These are phyloP conservation scores for Ciconia stormi DNA, from an alignment of 2,113 vertebrate species.

Conservation along the genomic window DNA sequence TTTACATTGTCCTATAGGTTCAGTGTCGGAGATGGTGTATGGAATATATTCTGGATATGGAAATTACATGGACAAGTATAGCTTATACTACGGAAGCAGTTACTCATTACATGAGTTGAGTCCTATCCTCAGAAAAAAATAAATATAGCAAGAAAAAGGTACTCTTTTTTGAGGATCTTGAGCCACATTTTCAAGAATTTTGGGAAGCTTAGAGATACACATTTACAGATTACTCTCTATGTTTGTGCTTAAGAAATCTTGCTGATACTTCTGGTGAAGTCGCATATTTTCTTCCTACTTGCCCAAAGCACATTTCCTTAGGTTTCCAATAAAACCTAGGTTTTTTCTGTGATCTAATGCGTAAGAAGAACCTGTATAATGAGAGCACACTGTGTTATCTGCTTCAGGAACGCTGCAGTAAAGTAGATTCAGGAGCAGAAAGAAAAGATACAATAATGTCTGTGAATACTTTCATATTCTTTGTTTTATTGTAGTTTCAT, in stretches of 20 bases:
- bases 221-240: not conserved
- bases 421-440: not conserved
- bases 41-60: not conserved
- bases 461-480: not conserved
- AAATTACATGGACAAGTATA: not conserved
- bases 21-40: not conserved
- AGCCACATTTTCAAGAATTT: not conserved
- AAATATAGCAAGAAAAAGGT: not conserved
- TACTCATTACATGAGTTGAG: not conserved
- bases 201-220: not conserved
- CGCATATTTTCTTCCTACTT: not conserved
- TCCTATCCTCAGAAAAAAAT: not conserved
- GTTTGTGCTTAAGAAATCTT: not conserved
- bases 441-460: not conserved
- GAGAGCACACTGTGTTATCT: not conserved
- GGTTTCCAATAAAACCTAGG: not conserved
- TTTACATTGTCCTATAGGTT: not conserved
- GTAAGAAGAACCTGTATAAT: not conserved
- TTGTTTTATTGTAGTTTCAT: not conserved
- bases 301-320: not conserved
- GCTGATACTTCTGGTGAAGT: not conserved
- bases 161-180: not conserved
- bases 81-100: not conserved
- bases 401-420: not conserved
- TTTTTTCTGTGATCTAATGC: not conserved